Evolutionary conservation across 1,140 invertebrate genomes (phyloP), one percentile per base, ranked within the genome.

Genomic region (Macrostomum lignano): DNA sequence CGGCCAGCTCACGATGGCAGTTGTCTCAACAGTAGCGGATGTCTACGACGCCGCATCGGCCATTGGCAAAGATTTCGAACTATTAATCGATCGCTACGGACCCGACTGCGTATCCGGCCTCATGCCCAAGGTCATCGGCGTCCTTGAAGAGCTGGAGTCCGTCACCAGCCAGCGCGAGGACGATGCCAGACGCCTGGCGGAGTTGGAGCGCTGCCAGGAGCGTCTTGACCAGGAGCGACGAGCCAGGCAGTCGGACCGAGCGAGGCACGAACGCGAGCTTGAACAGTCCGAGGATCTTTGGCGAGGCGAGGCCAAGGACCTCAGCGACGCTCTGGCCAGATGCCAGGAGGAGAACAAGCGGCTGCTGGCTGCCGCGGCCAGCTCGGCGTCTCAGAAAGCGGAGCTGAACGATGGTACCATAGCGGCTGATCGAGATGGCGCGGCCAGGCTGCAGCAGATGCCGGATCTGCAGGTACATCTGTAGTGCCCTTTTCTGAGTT

Each of bases 41-140:
- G 84, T 94, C 29, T 93, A 91, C 50, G 82, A 88, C 53, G 68
- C 88, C 46, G 84, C 84, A 7, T 74, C 77, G n/a, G 78, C 78
- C 43, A 91, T 94, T 55, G 84, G 82, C 26, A 81, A 82, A 57
- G 81, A 93, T 62, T 88, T 88, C 48, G 81, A 93, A 56, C 74
- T 75, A 55, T 69, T 93, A 31, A 88, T 91, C 46, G 77, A 86
- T 54, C 64, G 62, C 39, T 81, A 70, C 60, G 84, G 84, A 35
- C 67, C 72, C 32, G 79, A 88, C 45, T 68, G 74, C 26, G 71
- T 93, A 17, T 75, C 71, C 23, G 66, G 70, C 44, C 61, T 88
- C 9, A 78, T 88, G 69, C 78, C 79, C 17, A 86, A 81, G 64
- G 79, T 93, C 15, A 79, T 93, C 34, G 73, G 71, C 43, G 75